Conservation (phyloP, 2,113 vertebrate genomes). For the Pardalotus punctatus region DNA sequence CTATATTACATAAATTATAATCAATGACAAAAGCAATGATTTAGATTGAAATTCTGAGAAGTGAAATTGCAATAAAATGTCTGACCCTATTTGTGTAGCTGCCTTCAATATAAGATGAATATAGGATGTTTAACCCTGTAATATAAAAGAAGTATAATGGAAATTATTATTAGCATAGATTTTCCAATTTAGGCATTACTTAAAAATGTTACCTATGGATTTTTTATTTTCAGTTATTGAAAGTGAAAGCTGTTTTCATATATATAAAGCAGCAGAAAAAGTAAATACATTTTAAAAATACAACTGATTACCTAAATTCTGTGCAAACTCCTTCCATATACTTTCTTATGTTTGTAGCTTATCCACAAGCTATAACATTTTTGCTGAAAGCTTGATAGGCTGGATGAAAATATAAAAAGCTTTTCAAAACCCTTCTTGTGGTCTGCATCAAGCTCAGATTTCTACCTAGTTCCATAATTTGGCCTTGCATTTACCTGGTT, state of each 20-base stretch:
- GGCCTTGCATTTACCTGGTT: background rate
- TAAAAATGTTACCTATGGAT: background rate
- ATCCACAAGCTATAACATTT: background rate
- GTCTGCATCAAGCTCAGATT: background rate
- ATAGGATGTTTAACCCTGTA: conserved; percentile 22
- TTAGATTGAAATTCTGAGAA: conserved; percentile 65
- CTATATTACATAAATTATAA: conserved; percentile 70
- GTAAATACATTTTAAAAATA: background rate
- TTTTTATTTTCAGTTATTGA: background rate
- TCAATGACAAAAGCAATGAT: conserved; percentile 61
- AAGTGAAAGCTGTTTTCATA: background rate
- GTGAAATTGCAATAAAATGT: conserved; percentile 66
- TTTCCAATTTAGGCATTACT: background rate
- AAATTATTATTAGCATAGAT: background rate
- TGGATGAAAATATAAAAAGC: background rate
- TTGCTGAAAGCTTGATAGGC: background rate
- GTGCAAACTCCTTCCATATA: background rate
- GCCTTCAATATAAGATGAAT: conserved; percentile 47
- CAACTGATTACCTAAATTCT: background rate
- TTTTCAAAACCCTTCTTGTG: background rate
- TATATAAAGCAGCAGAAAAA: background rate
- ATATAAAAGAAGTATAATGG: conserved; percentile 19
- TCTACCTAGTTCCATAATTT: background rate
- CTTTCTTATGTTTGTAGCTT: background rate
- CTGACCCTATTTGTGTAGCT: conserved; percentile 52